Base-by-base conservation (phyloP, 2,888 invertebrate species). In the Hyppa rectilinea region DNA sequence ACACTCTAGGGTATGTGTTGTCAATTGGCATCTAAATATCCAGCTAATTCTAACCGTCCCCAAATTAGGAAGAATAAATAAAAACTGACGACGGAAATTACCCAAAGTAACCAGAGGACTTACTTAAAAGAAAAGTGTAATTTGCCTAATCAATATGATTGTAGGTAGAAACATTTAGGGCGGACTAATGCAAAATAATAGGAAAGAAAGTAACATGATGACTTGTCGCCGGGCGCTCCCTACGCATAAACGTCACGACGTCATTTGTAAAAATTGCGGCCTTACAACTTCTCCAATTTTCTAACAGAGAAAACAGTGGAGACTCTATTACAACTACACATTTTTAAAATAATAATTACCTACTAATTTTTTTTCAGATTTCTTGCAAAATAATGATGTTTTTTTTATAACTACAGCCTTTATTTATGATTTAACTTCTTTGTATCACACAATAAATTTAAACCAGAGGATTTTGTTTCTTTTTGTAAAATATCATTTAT, bases 261-360 rank as follows among this genome's bases (percentile, higher is more conserved):
- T 95, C 95, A 96, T 96, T 96, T 96, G 95, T 95, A 95, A 96
- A 95, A 96, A 95, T 95, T 95, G 95, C 92, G 95, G 94, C 94
- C 92, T 94, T 90, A 90, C 88, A 94, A 95, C 92, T 95, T 95
- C 92, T 92, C 90, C 93, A 94, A 94, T 93, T 95, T 94, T 87
- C 78, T 86, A 89, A 94, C 91, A 93, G 70, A 55, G 71, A 83
- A 59, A 78, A 76, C 79, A 52, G 59, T 87, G 72, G 94, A 94
- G 92, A 78, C 74, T 83, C 29, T 23, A 43, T 62, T 52, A 53
- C n/a, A 49, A 52, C 34, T 68, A 53, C 3, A 59, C 9, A 45
- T 29, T 59, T 59, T 14, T n/a, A 20, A 14, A 29, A n/a, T 4
- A 58, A 58, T 6, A 55, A 26, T 9, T 5, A n/a, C n/a, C n/a